These are phyloP conservation scores for Danio aesculapii DNA, from an alignment of 2,797 vertebrate species.

Conservation along the genomic window DNA sequence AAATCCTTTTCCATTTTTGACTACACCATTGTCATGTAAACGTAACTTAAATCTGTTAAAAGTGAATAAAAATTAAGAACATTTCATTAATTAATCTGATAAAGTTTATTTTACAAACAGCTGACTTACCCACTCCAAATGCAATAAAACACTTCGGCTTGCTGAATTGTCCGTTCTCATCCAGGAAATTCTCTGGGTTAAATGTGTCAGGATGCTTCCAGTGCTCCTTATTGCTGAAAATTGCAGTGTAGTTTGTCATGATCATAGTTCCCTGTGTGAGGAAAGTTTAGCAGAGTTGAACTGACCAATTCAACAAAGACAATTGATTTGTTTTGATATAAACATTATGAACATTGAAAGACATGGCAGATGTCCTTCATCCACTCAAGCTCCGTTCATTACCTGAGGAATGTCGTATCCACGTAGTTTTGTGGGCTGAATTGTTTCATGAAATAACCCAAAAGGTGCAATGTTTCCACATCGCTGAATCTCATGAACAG, in stretches of 20 bases:
- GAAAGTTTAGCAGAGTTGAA: too few species aligned
- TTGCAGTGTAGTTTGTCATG: constrained; percentile 38
- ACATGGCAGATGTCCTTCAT: too few species aligned
- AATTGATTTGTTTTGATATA: too few species aligned
- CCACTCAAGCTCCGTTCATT: not conserved
- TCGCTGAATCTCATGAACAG: constrained; percentile 59
- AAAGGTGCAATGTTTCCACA: constrained; percentile 52
- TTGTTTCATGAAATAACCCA: constrained; percentile 26
- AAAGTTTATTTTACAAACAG: too few species aligned
- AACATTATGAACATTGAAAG: not conserved
- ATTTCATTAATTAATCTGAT: too few species aligned
- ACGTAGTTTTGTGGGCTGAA: constrained; percentile 36
- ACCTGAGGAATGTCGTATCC: constrained; percentile 43
- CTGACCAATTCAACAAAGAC: too few species aligned
- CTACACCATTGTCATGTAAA: too few species aligned
- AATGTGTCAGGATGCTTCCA: constrained; percentile 61
- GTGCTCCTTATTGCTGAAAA: constrained; percentile 51
- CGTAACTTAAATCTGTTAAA: too few species aligned
- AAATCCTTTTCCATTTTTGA: too few species aligned
- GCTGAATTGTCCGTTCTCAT: constrained; percentile 48
- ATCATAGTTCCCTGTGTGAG: constrained; percentile 41
- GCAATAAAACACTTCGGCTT: constrained; percentile 54
- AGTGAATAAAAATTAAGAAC: not conserved
- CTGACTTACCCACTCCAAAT: constrained; percentile 56
- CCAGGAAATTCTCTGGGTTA: constrained; percentile 60